phyloP scores from a whole-genome alignment of 2,797 vertebrate species.

The Cynopterus sphinx region DNA sequence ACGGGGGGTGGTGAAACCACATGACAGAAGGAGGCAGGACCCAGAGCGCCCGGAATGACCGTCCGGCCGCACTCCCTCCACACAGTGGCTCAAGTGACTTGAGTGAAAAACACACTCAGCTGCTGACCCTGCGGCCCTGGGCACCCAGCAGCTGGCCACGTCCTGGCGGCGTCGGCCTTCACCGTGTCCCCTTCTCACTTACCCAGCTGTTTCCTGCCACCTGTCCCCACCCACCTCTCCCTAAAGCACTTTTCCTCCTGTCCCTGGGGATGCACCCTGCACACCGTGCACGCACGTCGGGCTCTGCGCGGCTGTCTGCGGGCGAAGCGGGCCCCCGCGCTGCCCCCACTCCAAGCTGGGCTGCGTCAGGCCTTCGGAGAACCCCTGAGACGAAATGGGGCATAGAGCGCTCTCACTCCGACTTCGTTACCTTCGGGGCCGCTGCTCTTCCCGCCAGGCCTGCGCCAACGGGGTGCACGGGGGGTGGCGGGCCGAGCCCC shows the following conservation, averaged over 20 bases:
- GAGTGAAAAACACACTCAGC: not conserved
- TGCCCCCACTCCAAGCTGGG: too few species aligned
- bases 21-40: accelerated
- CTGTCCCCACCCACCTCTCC: too few species aligned
- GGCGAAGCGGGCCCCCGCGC: too few species aligned
- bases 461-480: not conserved
- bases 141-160: accelerated
- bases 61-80: too few species aligned
- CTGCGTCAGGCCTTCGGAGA: not conserved
- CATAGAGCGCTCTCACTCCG: too few species aligned
- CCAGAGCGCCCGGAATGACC: not conserved
- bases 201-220: too few species aligned
- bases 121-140: accelerated
- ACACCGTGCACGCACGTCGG: too few species aligned
- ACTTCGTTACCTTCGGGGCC: not conserved
- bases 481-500: not conserved
- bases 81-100: not conserved
- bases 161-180: accelerated
- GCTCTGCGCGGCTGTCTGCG: not conserved
- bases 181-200: accelerated
- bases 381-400: not conserved
- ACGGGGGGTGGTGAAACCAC: accelerated
- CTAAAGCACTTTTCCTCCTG: too few species aligned
- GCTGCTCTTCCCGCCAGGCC: accelerated
- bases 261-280: too few species aligned